These are phyloP conservation scores for Junonia oenone DNA, from an alignment of 2,888 invertebrate genomes.

Conservation along the genomic window DNA sequence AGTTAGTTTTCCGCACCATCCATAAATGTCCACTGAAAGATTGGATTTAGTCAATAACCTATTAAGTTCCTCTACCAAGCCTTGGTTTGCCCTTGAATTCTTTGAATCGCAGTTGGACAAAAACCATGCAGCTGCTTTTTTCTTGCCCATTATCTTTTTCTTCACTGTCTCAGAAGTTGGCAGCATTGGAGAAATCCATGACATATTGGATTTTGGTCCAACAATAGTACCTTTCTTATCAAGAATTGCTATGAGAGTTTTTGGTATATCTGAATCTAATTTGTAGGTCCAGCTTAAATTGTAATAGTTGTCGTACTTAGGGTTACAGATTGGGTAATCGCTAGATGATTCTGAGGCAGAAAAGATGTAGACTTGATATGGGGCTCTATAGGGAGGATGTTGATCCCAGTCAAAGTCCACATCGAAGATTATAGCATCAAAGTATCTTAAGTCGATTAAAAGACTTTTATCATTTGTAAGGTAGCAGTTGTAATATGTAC, in stretches of 20 bases:
- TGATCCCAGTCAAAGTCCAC: slow-evolving; percentile 54
- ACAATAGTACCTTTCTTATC: slow-evolving; percentile 44
- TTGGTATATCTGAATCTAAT: slow-evolving; percentile 54
- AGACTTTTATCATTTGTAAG: slow-evolving; percentile 50
- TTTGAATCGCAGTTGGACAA: slow-evolving; percentile 49
- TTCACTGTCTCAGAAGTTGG: slow-evolving; percentile 38
- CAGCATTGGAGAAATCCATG: slow-evolving; percentile 44
- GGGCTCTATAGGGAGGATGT: slow-evolving; percentile 44
- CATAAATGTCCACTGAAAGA: slow-evolving; percentile 51
- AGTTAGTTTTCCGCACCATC: slow-evolving; percentile 48
- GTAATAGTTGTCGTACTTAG: slow-evolving; percentile 46
- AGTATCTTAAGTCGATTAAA: slow-evolving; percentile 49
- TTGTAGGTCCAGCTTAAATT: slow-evolving; percentile 62
- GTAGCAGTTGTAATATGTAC: slow-evolving; percentile 64
- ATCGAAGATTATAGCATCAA: slow-evolving; percentile 77
- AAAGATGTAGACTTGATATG: slow-evolving; percentile 72
- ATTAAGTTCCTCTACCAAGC: slow-evolving; percentile 35
- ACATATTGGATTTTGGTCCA: slow-evolving; percentile 57
- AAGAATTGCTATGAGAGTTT: slow-evolving; percentile 43
- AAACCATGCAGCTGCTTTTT: slow-evolving; percentile 60
- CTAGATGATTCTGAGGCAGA: slow-evolving; percentile 50
- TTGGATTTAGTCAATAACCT: slow-evolving; percentile 41
- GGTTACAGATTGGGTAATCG: slow-evolving; percentile 46
- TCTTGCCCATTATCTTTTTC: slow-evolving; percentile 44
- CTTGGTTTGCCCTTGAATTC: slow-evolving; percentile 33